These are phyloP conservation scores for Stichodactyla helianthus DNA, from an alignment of 64 coral and sea anemone genomes.

Conservation along the genomic window DNA sequence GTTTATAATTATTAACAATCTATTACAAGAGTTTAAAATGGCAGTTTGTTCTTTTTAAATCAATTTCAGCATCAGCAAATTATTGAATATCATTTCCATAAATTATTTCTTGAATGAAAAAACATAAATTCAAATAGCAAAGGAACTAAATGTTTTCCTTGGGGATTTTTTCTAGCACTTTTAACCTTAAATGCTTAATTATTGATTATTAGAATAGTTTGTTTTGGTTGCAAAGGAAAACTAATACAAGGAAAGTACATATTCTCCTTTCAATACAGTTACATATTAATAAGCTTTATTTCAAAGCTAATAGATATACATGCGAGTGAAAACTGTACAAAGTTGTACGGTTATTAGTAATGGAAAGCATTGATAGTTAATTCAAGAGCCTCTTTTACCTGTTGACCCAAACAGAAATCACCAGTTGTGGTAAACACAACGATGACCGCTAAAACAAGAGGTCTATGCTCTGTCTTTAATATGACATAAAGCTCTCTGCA, in stretches of 20 bases:
- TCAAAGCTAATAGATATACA: no score
- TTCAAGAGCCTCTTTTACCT: not conserved
- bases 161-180: not conserved
- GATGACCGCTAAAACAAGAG: constrained; percentile 3
- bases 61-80: no score
- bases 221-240: no score
- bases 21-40: no score
- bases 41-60: no score
- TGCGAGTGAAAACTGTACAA: not conserved
- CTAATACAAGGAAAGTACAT: no score
- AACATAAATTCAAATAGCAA: not conserved
- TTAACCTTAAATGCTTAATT: not conserved
- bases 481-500: no score
- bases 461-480: no score
- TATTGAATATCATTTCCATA: not conserved
- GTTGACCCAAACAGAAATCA: constrained; percentile 15
- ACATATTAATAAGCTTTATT: no score
- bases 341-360: not conserved
- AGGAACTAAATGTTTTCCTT: not conserved
- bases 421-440: not conserved
- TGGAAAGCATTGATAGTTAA: not conserved
- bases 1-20: no score
- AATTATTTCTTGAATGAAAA: not conserved
- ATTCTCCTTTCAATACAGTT: no score
- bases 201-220: not conserved